Conservation (phyloP, 2,113 vertebrate genomes). For the Bos indicus region DNA sequence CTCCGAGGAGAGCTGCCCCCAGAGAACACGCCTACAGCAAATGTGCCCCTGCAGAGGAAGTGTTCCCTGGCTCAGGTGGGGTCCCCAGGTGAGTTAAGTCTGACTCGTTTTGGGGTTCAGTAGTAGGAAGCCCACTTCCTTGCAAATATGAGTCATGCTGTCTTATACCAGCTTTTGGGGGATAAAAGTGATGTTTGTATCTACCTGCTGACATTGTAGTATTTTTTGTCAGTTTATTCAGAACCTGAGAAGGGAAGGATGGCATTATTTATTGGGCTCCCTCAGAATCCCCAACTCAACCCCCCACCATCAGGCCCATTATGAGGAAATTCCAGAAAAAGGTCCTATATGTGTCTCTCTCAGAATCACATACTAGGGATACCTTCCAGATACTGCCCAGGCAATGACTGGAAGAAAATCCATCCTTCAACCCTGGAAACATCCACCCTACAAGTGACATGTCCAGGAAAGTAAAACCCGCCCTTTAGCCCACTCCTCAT, state of each 20-base stretch:
- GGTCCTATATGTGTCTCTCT: not conserved
- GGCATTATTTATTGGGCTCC: not conserved
- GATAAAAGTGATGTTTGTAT: not conserved
- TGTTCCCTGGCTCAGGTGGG: too few species aligned
- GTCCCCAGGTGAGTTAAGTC: not conserved
- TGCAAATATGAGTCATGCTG: not conserved
- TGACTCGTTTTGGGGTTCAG: not conserved
- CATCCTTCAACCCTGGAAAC: not conserved
- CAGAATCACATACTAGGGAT: not conserved
- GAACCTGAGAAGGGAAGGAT: not conserved
- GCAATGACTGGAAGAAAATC: not conserved
- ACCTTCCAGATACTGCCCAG: not conserved
- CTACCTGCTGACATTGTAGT: not conserved
- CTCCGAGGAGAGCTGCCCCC: not conserved
- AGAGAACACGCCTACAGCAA: not conserved
- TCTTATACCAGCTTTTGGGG: not conserved
- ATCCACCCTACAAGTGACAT: not conserved
- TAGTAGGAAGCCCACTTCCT: not conserved
- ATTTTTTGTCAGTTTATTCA: not conserved
- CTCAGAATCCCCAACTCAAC: not conserved
- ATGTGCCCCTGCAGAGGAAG: fast-evolving
- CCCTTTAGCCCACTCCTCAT: not conserved
- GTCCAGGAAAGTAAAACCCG: not conserved
- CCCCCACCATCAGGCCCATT: not conserved
- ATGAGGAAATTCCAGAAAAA: not conserved